Evolutionary conservation across 2,113 vertebrate species (phyloP), one percentile per base, ranked within the genome.

Genomic region (Tiliqua scincoides): DNA sequence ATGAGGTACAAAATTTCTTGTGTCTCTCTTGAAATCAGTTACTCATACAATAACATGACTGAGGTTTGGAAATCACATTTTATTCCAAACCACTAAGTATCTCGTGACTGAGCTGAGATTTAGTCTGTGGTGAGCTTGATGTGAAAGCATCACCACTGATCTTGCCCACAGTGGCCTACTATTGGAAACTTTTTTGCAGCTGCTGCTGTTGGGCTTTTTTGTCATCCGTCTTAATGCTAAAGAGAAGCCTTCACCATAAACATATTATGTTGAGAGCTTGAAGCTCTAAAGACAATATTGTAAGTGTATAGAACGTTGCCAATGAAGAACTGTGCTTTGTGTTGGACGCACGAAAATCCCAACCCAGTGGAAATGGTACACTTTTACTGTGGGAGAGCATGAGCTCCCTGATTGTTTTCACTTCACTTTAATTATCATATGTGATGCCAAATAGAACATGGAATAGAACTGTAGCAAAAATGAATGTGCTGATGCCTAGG

Each of bases 401-500:
- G 79, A 32, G 27, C 40, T 40, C 88, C 43, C 43, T 48, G 43
- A 48, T 77, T 10, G 14, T 79, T 79, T 79, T 79, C 37, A 32
- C 12, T 9, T 57, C 54, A 35, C 17, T n/a, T 59, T 59, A 15
- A 3, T 59, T 30, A 61, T 61, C n/a, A n/a, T n/a, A n/a, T 61
- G 25, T 12, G n/a, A 20, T 57, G n/a, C 75, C n/a, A 35, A 35
- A 32, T 77, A 54, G 27, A 62, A 79, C 3, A n/a, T 43, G 3
- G 72, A 63, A 30, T 74, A 27, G 20, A 21, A 12, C 40, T 32
- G 30, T 63, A 25, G 68, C 27, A 17, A 63, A 62, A 94, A 76
- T 11, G 90, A 72, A 87, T 87, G 1, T 93, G 87, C 80, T 91
- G 57, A 21, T 57, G 86, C 78, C 89, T 85, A 82, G 88, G 65